A percentile compares a stretch with the other conserved stretches of the same genome.
Evolutionary conservation across 2,113 vertebrate species (phyloP).

Genomic region (Rhodinocichla rosea): DNA sequence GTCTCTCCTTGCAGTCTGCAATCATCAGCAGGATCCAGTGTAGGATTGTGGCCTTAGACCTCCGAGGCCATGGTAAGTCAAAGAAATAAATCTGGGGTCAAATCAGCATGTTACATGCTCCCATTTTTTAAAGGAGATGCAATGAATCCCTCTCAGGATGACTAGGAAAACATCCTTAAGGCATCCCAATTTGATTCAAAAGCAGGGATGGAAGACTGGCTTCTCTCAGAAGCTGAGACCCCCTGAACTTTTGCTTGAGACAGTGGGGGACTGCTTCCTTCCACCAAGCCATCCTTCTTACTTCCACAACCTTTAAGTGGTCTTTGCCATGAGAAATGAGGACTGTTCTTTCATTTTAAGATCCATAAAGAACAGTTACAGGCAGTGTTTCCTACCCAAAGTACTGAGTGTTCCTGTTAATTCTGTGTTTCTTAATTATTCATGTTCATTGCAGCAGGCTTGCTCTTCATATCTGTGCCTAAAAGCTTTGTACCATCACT

Average conservation of each 20-base stretch:
- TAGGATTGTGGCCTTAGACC: slow-evolving; percentile 92
- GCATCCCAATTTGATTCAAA: not conserved
- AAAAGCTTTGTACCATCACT: not conserved
- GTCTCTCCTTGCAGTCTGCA: slow-evolving; percentile 78
- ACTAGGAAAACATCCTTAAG: not conserved
- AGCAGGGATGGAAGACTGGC: not conserved
- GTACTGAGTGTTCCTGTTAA: not conserved
- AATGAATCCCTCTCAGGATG: not conserved
- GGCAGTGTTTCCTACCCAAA: not conserved
- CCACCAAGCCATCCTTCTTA: not conserved
- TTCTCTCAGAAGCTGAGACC: not conserved
- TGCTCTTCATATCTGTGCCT: not conserved
- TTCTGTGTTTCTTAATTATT: not conserved
- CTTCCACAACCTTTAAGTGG: not conserved
- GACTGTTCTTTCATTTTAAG: not conserved
- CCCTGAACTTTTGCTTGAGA: accelerated
- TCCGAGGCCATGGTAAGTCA: slow-evolving; percentile 88
- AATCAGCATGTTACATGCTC: accelerated
- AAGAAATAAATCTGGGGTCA: not conserved
- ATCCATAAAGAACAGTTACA: not conserved
- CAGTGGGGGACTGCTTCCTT: not conserved
- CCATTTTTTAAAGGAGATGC: not conserved
- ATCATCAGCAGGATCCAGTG: slow-evolving; percentile 91
- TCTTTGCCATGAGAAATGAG: not conserved
- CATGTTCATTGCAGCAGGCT: not conserved